phyloP scores from a whole-genome alignment of 2,113 vertebrate genomes.

The Catharus minimus region DNA sequence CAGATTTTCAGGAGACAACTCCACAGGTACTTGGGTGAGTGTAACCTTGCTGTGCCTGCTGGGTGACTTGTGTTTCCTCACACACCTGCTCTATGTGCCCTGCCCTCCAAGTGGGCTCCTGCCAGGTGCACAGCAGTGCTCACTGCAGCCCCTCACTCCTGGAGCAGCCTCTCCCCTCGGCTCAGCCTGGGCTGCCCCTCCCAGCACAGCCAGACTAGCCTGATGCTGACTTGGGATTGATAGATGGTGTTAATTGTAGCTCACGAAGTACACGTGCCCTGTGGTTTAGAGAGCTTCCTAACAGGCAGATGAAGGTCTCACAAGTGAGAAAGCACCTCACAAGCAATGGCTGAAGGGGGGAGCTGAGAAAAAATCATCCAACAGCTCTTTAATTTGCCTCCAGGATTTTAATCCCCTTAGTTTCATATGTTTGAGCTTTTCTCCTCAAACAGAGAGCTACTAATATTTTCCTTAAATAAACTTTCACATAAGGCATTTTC shows the following conservation, averaged over 20 bases:
- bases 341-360: not conserved
- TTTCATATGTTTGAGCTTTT: constrained; percentile 15
- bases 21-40: fast-evolving
- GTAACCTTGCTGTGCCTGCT: fast-evolving
- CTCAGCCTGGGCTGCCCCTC: not conserved
- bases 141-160: not conserved
- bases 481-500: not conserved
- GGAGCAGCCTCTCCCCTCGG: not conserved
- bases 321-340: not conserved
- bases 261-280: fast-evolving
- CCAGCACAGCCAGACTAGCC: not conserved
- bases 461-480: constrained; percentile 11
- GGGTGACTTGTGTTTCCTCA: not conserved
- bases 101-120: not conserved
- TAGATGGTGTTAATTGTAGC: not conserved
- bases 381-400: not conserved
- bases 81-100: not conserved
- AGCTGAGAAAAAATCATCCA: not conserved
- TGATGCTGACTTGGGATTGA: not conserved
- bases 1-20: not conserved
- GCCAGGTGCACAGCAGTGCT: fast-evolving
- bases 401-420: not conserved
- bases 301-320: not conserved
- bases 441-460: not conserved
- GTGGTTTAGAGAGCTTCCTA: not conserved